phyloP scores from a whole-genome alignment of 2,797 vertebrate genomes.

The Onychomys arenicola region DNA sequence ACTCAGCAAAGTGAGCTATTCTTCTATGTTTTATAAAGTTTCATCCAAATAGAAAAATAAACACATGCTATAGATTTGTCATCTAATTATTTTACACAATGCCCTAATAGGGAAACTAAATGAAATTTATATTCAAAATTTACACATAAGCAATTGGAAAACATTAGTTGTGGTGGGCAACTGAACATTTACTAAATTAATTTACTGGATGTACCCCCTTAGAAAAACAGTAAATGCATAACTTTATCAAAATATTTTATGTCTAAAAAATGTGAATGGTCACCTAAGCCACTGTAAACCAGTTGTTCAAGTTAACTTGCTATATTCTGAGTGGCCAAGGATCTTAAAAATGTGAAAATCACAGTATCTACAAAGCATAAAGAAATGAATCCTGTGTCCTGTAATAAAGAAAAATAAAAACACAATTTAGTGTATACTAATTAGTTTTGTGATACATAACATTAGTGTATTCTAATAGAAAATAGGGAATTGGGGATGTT shows the following conservation, averaged over 20 bases:
- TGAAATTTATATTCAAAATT: conserved; percentile 1
- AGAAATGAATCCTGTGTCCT: not conserved
- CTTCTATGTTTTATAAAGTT: conserved; percentile 14
- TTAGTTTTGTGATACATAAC: not conserved
- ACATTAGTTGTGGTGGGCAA: not conserved
- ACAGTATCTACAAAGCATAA: not conserved
- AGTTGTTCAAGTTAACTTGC: not conserved
- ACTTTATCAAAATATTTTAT: not conserved
- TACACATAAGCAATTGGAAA: conserved; percentile 44
- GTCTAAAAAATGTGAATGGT: not conserved
- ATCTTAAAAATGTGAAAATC: not conserved
- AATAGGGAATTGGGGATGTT: no score
- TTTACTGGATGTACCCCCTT: not conserved
- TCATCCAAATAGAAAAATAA: conserved; percentile 29
- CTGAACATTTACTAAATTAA: not conserved
- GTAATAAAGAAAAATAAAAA: not conserved
- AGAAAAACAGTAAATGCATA: not conserved
- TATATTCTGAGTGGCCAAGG: not conserved
- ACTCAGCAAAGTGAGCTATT: conserved; percentile 30
- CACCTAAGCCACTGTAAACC: not conserved
- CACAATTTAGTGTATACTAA: not conserved
- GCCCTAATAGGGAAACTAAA: not conserved
- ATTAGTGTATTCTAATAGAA: not conserved
- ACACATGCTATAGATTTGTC: not conserved
- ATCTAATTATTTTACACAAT: conserved; percentile 59